phyloP scores from a whole-genome alignment of 2,113 vertebrate genomes.

The Brienomyrus longianalis region DNA sequence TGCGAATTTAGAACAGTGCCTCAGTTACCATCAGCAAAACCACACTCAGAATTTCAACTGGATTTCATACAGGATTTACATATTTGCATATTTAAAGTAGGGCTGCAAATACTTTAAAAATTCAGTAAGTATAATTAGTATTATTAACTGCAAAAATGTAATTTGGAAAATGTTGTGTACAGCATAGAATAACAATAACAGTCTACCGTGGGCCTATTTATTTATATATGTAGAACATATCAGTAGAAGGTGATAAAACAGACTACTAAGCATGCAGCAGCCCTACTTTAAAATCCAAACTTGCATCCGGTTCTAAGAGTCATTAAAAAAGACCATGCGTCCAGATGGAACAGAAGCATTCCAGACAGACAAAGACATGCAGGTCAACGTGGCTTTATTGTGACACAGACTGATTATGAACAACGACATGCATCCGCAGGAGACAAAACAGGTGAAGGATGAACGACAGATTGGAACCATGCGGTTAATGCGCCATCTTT shows the following conservation, averaged over 20 bases:
- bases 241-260: not conserved
- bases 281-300: slow-evolving; percentile 22
- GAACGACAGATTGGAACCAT: not conserved
- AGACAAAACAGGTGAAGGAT: not conserved
- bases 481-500: not conserved
- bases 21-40: not conserved
- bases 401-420: slow-evolving; percentile 42
- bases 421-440: slow-evolving; percentile 16
- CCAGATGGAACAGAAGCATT: slow-evolving; percentile 30
- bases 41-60: not conserved
- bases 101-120: slow-evolving; percentile 7
- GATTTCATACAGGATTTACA: not conserved
- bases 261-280: not conserved
- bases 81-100: slow-evolving; percentile 20
- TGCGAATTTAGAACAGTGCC: not conserved
- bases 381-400: slow-evolving; percentile 52
- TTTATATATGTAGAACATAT: not conserved
- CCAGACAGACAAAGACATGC: slow-evolving; percentile 54
- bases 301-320: not conserved
- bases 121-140: slow-evolving; percentile 1
- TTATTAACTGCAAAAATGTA: not conserved
- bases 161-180: not conserved
- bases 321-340: slow-evolving; percentile 25
- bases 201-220: not conserved
- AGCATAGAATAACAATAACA: not conserved